Conservation (phyloP, 37 sponge, comb jelly and placozoan genomes). For the Oscarella lobularis region DNA sequence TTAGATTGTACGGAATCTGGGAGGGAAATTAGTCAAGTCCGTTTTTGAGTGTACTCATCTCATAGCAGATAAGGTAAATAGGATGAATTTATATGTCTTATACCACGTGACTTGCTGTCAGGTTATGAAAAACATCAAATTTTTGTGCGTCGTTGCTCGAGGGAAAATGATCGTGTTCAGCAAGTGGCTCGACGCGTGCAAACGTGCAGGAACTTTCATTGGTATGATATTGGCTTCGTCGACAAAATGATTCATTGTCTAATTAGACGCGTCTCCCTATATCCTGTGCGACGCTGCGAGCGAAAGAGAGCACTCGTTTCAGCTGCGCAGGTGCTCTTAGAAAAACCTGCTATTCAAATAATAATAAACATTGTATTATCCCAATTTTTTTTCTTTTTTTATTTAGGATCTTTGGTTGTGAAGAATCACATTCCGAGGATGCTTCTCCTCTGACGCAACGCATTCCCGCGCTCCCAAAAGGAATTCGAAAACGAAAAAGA, state of each 20-base stretch:
- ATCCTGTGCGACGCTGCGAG: neutral
- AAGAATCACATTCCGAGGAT: constrained; percentile 50
- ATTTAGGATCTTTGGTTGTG: constrained; percentile 62
- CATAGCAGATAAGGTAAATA: constrained; percentile 53
- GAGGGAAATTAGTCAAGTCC: constrained; percentile 54
- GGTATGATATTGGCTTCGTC: too few relatives aligned
- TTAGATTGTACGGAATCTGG: constrained; percentile 31
- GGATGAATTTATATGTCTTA: neutral
- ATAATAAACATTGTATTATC: neutral
- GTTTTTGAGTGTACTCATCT: constrained; percentile 67
- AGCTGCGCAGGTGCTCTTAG: neutral
- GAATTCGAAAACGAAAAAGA: constrained; percentile 75
- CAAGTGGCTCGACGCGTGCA: constrained; percentile 56
- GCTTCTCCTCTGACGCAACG: constrained; percentile 51
- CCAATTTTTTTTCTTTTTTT: neutral
- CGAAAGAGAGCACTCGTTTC: neutral
- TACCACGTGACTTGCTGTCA: neutral
- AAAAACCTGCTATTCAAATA: neutral
- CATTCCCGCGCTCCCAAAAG: constrained; percentile 87
- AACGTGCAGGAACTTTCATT: constrained; percentile 22
- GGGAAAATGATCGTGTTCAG: constrained; percentile 63
- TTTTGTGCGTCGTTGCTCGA: constrained; percentile 62
- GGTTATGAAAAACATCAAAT: constrained; percentile 63
- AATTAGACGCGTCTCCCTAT: neutral
- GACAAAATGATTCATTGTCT: too few relatives aligned